Percentiles rank a stretch among this genome's conserved stretches.
phyloP scores from a whole-genome alignment of 2,113 vertebrate species.

The Scortum barcoo region DNA sequence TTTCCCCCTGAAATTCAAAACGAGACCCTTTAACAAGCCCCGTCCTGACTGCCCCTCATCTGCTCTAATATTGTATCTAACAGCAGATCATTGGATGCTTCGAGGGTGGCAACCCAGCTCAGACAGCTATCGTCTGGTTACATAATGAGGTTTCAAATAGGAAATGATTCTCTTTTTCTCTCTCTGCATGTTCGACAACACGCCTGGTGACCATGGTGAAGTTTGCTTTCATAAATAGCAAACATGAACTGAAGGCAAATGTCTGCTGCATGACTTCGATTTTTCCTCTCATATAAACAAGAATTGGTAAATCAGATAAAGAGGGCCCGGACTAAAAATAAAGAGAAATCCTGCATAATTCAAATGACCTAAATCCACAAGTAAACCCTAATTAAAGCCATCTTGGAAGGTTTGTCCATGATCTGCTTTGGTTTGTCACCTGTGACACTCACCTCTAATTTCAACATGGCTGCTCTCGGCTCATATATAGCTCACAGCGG shows the following conservation, averaged over 20 bases:
- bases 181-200: slow-evolving; percentile 34
- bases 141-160: slow-evolving; percentile 72
- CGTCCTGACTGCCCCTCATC: slow-evolving; percentile 23
- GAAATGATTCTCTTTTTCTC: slow-evolving; percentile 65
- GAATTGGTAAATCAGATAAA: slow-evolving; percentile 62
- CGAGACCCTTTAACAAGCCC: slow-evolving; percentile 46
- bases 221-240: slow-evolving; percentile 66
- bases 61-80: slow-evolving; percentile 41
- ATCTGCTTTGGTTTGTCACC: slow-evolving; percentile 23
- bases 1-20: slow-evolving; percentile 2
- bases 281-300: slow-evolving; percentile 44
- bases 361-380: not conserved
- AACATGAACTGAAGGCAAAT: slow-evolving; percentile 62
- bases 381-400: not conserved
- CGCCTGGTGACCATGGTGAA: slow-evolving; percentile 74
- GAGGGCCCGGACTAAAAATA: slow-evolving; percentile 28
- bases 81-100: slow-evolving; percentile 42
- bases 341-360: slow-evolving; percentile 4
- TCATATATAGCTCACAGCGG: not conserved
- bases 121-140: slow-evolving; percentile 60
- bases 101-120: slow-evolving; percentile 26
- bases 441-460: not conserved
- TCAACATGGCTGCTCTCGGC: slow-evolving; percentile 1
- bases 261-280: slow-evolving; percentile 63
- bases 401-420: not conserved